Base-by-base conservation (phyloP, 2,113 vertebrate genomes). In the Etheostoma spectabile region DNA sequence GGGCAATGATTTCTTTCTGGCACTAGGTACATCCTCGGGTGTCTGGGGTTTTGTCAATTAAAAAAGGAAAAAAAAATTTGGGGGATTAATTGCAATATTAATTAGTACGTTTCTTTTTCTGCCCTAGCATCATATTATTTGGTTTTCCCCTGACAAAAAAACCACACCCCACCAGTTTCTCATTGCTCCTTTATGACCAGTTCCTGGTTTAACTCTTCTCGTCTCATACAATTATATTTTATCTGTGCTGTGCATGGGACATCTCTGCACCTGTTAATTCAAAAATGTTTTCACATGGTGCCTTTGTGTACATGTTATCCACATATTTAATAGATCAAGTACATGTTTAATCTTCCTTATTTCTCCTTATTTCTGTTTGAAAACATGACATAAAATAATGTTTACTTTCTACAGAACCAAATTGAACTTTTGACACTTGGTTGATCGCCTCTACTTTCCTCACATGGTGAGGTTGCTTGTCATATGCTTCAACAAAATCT, bases 111-210 rank as follows among this genome's bases (percentile, higher is more conserved):
- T 56, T 69, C 7, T 35, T 14, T 38, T 49, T 65, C 22, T 74
- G 19, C 56, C 66, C 53, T 53, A 18, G 52, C 35, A 22, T 56
- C 60, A 8, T 24, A 8, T 14, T 45, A 65, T 79, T 78, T 82
- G 33, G 7, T 59, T 80, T 52, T n/a, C 15, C 49, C 45, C 35
- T 38, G 51, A 89, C 77, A 88, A 83, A 83, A 72, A 70, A 74
- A 13, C 84, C 84, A 74, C 88, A 83, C 87, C 90, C 78, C 76
- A 80, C 76, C 60, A 85, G 83, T 86, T 87, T 64, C 74, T 66
- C 38, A 16, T n/a, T 11, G 18, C 49, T 69, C 56, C 49, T 80
- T 88, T 86, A 53, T 76, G 46, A 82, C 76, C 74, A 45, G 6
- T 70, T 79, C 2, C n/a, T 74, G 72, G 10, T 80, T 82, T 87